A percentile compares a stretch with the other conserved stretches of the same genome.
These are phyloP conservation scores for Orthosia incerta DNA, from an alignment of 2,888 invertebrate species.

Conservation along the genomic window DNA sequence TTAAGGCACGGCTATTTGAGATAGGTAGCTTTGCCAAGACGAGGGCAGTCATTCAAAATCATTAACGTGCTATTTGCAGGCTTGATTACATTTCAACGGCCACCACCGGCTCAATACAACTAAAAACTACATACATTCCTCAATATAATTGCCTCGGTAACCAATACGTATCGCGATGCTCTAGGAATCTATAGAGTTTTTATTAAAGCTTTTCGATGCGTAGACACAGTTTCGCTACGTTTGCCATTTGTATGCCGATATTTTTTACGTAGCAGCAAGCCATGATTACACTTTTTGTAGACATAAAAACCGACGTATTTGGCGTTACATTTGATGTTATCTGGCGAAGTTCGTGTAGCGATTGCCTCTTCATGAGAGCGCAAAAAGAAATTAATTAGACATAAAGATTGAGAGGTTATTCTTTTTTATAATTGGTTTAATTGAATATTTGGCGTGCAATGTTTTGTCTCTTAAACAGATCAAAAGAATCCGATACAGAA, in stretches of 20 bases:
- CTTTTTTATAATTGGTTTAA: conserved; percentile 27
- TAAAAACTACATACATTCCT: neutral
- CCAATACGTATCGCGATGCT: conserved; percentile 9
- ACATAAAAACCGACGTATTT: conserved; percentile 38
- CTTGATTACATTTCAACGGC: conserved; percentile 13
- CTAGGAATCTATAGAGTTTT: conserved; percentile 26
- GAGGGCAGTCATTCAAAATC: neutral
- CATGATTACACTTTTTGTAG: conserved; percentile 47
- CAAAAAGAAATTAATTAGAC: conserved; percentile 36
- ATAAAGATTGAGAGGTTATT: conserved; percentile 17
- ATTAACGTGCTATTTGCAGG: neutral
- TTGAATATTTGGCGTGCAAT: conserved; percentile 13
- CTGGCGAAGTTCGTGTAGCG: conserved; percentile 20
- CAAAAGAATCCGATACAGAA: conserved; percentile 7
- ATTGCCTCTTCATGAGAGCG: conserved; percentile 29
- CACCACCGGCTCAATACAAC: conserved; percentile 5
- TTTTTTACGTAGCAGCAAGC: conserved; percentile 37
- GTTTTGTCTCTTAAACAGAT: neutral
- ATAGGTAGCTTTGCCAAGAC: neutral
- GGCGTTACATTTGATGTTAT: conserved; percentile 39
- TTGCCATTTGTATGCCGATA: conserved; percentile 22
- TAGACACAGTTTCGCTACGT: conserved; percentile 29
- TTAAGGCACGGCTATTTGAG: neutral
- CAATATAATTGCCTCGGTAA: conserved; percentile 21
- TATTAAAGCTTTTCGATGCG: conserved; percentile 23